A percentile compares a stretch with the other conserved stretches of the same genome.
Evolutionary conservation across 2,113 vertebrate genomes (phyloP).

Genomic region (Alectura lathami): DNA sequence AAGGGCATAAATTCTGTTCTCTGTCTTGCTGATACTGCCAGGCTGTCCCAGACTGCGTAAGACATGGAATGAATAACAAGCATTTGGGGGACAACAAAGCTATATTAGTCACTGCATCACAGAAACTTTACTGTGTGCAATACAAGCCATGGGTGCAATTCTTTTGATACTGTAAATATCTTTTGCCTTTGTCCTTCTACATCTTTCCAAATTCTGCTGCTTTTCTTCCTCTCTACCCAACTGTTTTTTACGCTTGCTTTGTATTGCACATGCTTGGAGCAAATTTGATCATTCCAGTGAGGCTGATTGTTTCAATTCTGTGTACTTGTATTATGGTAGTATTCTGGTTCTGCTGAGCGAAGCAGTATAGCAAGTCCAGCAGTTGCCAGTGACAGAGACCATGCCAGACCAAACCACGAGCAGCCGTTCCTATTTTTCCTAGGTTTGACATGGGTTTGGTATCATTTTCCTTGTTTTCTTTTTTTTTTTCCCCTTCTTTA

Average conservation of each 20-base stretch:
- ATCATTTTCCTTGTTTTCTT: neutral
- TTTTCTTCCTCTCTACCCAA: neutral
- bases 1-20: neutral
- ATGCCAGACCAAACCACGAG: conserved; percentile 29
- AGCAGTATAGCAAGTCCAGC: conserved; percentile 21
- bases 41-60: neutral
- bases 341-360: conserved; percentile 32
- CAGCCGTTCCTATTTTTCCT: conserved; percentile 37
- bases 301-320: conserved; percentile 13
- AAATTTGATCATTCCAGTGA: neutral
- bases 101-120: neutral
- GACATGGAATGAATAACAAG: neutral
- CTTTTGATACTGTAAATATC: neutral
- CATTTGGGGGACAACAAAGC: neutral
- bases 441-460: neutral
- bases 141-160: neutral
- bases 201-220: neutral
- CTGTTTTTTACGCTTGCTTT: neutral
- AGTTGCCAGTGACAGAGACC: conserved; percentile 9
- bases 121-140: neutral
- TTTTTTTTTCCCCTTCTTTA: neutral
- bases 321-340: conserved; percentile 9
- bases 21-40: neutral
- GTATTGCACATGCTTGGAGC: neutral
- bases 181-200: neutral